A percentile compares a stretch with the other conserved stretches of the same genome.
These are phyloP conservation scores for Chelmon rostratus DNA, from an alignment of 2,797 vertebrate genomes.

Conservation along the genomic window DNA sequence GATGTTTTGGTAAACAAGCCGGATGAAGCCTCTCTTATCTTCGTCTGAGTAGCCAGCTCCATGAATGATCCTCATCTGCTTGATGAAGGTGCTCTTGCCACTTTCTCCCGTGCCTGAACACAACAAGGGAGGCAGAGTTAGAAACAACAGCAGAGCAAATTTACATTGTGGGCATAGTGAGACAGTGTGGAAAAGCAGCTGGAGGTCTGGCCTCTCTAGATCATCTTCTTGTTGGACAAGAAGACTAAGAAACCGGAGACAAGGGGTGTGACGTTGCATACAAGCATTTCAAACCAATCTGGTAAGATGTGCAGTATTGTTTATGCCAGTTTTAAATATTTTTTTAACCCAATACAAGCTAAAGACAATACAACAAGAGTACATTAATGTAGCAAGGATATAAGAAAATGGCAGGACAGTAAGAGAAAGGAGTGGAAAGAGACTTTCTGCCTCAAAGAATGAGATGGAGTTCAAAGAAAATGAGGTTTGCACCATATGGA, in stretches of 20 bases:
- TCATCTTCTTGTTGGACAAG: not conserved
- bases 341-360: not conserved
- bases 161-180: not conserved
- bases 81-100: slow-evolving; percentile 98
- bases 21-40: slow-evolving; percentile 95
- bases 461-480: not conserved
- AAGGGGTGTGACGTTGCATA: not conserved
- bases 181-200: not conserved
- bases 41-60: slow-evolving; percentile 96
- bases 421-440: not conserved
- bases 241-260: not conserved
- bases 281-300: not conserved
- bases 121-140: not conserved
- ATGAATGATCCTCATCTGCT: slow-evolving; percentile 98
- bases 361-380: not conserved
- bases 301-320: not conserved
- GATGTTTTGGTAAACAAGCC: slow-evolving; percentile 97
- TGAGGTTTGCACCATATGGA: too few species aligned
- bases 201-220: not conserved
- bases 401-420: not conserved
- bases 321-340: not conserved
- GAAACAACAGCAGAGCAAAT: not conserved
- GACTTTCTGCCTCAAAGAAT: not conserved
- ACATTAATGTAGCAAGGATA: not conserved
- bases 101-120: slow-evolving; percentile 93